These are phyloP conservation scores for Iphiclides podalirius DNA, from an alignment of 2,888 invertebrate species.

Conservation along the genomic window DNA sequence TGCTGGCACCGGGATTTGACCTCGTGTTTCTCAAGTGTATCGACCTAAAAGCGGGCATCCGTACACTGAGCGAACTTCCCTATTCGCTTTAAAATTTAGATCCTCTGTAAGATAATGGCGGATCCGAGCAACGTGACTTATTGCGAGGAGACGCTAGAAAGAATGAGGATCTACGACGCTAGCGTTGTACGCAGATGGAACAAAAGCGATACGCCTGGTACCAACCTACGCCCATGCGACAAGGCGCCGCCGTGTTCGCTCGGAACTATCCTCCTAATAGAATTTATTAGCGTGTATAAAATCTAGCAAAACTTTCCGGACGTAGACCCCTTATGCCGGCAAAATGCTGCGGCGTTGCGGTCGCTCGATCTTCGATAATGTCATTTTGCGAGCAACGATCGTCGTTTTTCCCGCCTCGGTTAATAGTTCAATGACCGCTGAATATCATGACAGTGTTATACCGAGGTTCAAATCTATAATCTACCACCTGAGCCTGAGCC, in stretches of 20 bases:
- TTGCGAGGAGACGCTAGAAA: background rate
- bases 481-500: too few species aligned
- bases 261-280: slow-evolving; percentile 18
- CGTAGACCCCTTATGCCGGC: slow-evolving; percentile 34
- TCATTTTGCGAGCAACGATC: background rate
- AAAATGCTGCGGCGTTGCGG: background rate
- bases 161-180: background rate
- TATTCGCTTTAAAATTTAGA: too few species aligned
- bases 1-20: too few species aligned
- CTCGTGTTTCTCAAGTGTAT: too few species aligned
- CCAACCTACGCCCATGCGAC: slow-evolving; percentile 48
- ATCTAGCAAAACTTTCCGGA: slow-evolving; percentile 47
- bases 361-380: background rate
- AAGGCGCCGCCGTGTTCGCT: slow-evolving; percentile 31
- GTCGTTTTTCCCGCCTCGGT: background rate
- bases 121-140: slow-evolving; percentile 15
- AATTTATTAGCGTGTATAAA: slow-evolving; percentile 40
- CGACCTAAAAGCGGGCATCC: too few species aligned
- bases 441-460: background rate
- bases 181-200: slow-evolving; percentile 2
- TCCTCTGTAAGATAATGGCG: too few species aligned
- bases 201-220: slow-evolving; percentile 12
- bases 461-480: too few species aligned
- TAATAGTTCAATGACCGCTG: background rate
- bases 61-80: too few species aligned